Evolutionary conservation across 2,113 vertebrate genomes (phyloP).

Genomic region (Scytalopus superciliaris): DNA sequence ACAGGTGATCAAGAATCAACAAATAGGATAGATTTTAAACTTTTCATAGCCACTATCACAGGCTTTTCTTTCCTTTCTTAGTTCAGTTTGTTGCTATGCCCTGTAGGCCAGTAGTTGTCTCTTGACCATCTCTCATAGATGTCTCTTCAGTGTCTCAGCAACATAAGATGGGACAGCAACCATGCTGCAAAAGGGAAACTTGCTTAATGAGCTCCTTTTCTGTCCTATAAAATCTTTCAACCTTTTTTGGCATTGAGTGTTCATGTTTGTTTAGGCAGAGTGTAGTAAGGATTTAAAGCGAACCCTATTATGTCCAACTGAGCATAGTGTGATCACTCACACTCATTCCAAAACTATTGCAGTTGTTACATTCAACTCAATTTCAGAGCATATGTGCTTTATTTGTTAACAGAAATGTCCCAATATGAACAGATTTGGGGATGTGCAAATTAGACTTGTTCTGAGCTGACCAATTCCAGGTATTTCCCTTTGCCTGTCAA

Average conservation of each 20-base stretch:
- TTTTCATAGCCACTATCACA: neutral
- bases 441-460: neutral
- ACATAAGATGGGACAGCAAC: neutral
- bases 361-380: neutral
- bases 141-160: neutral
- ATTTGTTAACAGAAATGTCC: neutral
- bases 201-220: neutral
- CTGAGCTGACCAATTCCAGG: neutral
- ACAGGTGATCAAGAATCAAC: neutral
- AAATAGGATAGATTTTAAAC: neutral
- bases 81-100: neutral
- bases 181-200: neutral
- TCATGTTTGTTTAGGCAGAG: neutral
- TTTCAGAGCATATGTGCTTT: neutral
- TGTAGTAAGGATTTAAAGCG: neutral
- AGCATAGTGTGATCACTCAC: neutral
- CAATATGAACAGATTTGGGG: neutral
- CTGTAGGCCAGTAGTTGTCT: neutral
- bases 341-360: neutral
- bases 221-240: neutral
- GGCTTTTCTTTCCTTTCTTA: neutral
- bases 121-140: neutral
- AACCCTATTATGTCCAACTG: neutral
- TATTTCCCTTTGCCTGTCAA: neutral
- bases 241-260: neutral